Evolutionary conservation across 2,113 vertebrate species (phyloP).

Genomic region (Talpa occidentalis): DNA sequence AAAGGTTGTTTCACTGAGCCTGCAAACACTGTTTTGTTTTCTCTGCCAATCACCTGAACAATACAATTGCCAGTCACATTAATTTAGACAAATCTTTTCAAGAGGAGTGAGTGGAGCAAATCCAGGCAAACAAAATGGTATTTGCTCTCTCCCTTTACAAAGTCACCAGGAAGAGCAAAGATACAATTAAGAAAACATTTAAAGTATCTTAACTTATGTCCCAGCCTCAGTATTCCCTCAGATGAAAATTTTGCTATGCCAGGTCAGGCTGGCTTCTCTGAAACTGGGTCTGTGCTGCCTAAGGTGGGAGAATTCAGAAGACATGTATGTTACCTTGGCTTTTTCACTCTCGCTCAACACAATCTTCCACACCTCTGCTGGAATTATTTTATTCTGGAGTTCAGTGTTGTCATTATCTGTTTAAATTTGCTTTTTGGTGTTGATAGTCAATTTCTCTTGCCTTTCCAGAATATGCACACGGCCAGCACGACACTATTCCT

Average conservation of each 20-base stretch:
- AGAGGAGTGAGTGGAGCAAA: constrained; percentile 40
- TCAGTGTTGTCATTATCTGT: background rate
- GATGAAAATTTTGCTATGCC: background rate
- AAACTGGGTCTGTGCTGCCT: background rate
- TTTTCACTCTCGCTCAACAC: background rate
- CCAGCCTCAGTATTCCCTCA: background rate
- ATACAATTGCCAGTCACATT: constrained; percentile 40
- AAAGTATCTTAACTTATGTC: background rate
- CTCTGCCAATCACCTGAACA: constrained; percentile 47
- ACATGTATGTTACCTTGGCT: background rate
- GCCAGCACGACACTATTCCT: background rate
- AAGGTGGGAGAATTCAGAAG: constrained; percentile 15
- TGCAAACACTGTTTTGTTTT: constrained; percentile 45
- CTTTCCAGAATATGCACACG: background rate
- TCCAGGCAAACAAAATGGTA: background rate
- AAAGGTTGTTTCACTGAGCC: constrained; percentile 18
- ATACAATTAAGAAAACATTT: background rate
- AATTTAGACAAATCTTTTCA: constrained; percentile 65
- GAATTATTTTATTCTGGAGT: background rate
- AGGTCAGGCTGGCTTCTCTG: background rate
- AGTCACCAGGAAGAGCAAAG: constrained; percentile 33
- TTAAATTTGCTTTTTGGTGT: background rate
- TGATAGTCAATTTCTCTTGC: background rate
- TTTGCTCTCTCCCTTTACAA: constrained; percentile 8
- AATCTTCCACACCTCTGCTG: background rate